A percentile compares a stretch with the other conserved stretches of the same genome.
phyloP scores from a whole-genome alignment of 2,113 vertebrate genomes.

The Brachirus orientalis region DNA sequence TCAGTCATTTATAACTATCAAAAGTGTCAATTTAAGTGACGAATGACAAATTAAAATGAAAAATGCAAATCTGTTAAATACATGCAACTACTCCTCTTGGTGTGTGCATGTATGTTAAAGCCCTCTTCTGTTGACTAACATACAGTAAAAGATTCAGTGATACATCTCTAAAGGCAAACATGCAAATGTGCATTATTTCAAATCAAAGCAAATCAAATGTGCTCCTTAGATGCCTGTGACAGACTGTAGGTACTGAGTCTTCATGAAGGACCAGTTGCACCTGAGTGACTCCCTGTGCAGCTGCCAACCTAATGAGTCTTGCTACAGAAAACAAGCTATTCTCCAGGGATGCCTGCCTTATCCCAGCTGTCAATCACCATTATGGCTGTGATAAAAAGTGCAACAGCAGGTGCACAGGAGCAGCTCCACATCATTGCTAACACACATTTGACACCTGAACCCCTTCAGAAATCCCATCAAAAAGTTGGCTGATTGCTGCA shows the following conservation, averaged over 20 bases:
- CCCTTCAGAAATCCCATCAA: not conserved
- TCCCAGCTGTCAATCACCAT: conserved; percentile 20
- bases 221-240: not conserved
- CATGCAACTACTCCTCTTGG: too few relatives aligned
- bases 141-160: not conserved
- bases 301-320: conserved; percentile 1
- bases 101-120: too few relatives aligned
- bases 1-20: too few relatives aligned
- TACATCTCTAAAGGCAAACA: not conserved
- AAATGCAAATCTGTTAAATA: too few relatives aligned
- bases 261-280: not conserved
- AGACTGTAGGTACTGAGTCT: not conserved
- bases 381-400: conserved; percentile 13
- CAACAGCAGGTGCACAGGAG: conserved; percentile 23
- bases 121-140: not conserved
- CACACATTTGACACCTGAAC: conserved; percentile 1
- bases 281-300: conserved; percentile 1
- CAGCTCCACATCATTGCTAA: not conserved
- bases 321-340: conserved; percentile 9
- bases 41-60: too few relatives aligned
- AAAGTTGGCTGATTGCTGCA: not conserved
- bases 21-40: too few relatives aligned
- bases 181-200: not conserved
- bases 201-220: not conserved
- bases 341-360: not conserved